Base-by-base conservation (phyloP, 2,113 vertebrate species). In the Mandrillus leucophaeus region DNA sequence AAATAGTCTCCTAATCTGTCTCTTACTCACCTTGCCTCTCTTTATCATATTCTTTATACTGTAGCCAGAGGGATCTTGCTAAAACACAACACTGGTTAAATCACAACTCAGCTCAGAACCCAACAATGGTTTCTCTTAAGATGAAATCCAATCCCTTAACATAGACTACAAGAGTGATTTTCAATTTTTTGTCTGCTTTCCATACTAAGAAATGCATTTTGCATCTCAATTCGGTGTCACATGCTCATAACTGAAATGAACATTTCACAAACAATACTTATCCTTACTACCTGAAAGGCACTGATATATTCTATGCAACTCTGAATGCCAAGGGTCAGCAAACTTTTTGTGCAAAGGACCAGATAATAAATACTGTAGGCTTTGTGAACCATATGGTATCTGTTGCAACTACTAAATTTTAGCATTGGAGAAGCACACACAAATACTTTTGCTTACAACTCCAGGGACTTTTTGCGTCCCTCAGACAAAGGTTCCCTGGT, bases 141-240 rank as follows among this genome's bases (percentile, higher is more conserved):
- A 87, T 92, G 43, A 97, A 96, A 72, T 96, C 40, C 88, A 91
- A 86, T 88, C 57, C 38, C n/a, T 96, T 95, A 85, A 85, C 52
- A 85, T 48, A 38, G 59, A 78, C 82, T 96, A 90, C 43, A 90
- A 50, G 11, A 93, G 45, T 86, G 45, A 27, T 93, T 97, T 97
- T 95, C 80, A 61, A n/a, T 83, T 52, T 50, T 87, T 88, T 79
- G 5, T 75, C n/a, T 89, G 48, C 6, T 84, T 30, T 30, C 11
- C 35, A 64, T 79, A 68, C 64, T 85, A 93, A 97, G 20, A 89
- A 88, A 95, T 90, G 32, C 20, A 95, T 94, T 96, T 97, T 93
- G 30, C 35, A 89, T 86, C 32, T 82, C 27, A n/a, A 45, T 20
- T 92, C 59, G 82, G 38, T 50, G 88, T 59, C 43, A 75, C 43